phyloP scores from a whole-genome alignment of 2,888 invertebrate genomes.

The Neria commutata region DNA sequence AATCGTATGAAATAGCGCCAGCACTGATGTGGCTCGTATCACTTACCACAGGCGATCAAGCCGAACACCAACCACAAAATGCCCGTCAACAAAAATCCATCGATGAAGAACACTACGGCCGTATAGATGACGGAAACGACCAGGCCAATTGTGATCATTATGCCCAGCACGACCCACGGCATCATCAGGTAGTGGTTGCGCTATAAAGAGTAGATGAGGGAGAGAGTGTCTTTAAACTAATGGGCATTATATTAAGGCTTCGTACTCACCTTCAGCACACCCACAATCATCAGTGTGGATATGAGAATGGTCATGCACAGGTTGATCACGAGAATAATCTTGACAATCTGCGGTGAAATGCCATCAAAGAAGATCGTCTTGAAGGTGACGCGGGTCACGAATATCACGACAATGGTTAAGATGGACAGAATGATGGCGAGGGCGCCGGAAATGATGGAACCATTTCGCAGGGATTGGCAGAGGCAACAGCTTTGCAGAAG shows the following conservation, averaged over 20 bases:
- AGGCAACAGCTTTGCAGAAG: slow-evolving; percentile 73
- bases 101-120: slow-evolving; percentile 74
- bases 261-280: slow-evolving; percentile 72
- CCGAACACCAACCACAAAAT: slow-evolving; percentile 70
- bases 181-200: slow-evolving; percentile 82
- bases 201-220: slow-evolving; percentile 61
- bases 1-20: too few relatives aligned
- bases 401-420: slow-evolving; percentile 72
- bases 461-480: slow-evolving; percentile 74
- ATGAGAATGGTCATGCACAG: slow-evolving; percentile 83
- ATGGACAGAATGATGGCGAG: slow-evolving; percentile 79
- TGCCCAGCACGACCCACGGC: slow-evolving; percentile 82
- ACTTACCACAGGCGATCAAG: slow-evolving; percentile 68
- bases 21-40: not conserved
- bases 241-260: not conserved
- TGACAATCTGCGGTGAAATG: slow-evolving; percentile 72
- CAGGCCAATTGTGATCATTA: slow-evolving; percentile 78
- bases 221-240: not conserved
- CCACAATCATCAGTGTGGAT: slow-evolving; percentile 76
- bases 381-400: slow-evolving; percentile 71
- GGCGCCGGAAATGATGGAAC: slow-evolving; percentile 75
- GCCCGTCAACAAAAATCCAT: slow-evolving; percentile 66
- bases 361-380: slow-evolving; percentile 80
- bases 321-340: slow-evolving; percentile 80
- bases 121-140: slow-evolving; percentile 82